These are phyloP conservation scores for Crenuchus spilurus DNA, from an alignment of 2,797 vertebrate genomes.

Conservation along the genomic window DNA sequence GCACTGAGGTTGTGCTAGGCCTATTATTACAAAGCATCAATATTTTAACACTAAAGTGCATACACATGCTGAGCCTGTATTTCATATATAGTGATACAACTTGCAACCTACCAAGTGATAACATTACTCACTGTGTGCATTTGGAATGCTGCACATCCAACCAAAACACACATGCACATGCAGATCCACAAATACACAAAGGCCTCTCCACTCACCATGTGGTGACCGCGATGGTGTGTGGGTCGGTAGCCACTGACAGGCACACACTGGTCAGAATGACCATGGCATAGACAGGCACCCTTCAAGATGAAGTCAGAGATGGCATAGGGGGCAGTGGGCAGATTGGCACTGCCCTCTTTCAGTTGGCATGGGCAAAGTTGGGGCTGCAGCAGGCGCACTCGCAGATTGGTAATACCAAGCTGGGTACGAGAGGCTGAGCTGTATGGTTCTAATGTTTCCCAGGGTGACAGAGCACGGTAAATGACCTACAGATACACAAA, in stretches of 20 bases:
- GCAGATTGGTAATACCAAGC: constrained; percentile 91
- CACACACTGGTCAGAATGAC: constrained; percentile 91
- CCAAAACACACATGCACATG: too few species aligned
- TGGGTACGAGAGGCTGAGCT: constrained; percentile 82
- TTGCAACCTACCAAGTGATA: neutral
- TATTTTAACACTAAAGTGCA: too few species aligned
- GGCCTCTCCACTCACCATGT: constrained; percentile 81
- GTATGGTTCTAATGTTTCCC: constrained; percentile 86
- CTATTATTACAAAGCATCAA: too few species aligned
- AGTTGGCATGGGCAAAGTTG: constrained; percentile 87
- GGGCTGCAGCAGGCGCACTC: constrained; percentile 82
- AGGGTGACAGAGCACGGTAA: constrained; percentile 87
- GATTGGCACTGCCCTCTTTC: constrained; percentile 54
- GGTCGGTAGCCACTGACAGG: constrained; percentile 82
- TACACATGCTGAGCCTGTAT: neutral
- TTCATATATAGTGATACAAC: neutral
- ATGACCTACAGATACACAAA: constrained; percentile 82
- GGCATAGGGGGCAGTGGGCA: constrained; percentile 78
- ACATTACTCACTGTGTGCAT: neutral
- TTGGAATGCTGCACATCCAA: neutral
- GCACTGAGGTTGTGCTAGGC: too few species aligned
- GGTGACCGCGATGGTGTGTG: constrained; percentile 72
- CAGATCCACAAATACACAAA: constrained; percentile 43
- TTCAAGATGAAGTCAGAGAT: constrained; percentile 95
- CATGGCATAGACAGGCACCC: constrained; percentile 96